Base-by-base conservation (phyloP, 2,888 invertebrate species). In the Smittia sp. region DNA sequence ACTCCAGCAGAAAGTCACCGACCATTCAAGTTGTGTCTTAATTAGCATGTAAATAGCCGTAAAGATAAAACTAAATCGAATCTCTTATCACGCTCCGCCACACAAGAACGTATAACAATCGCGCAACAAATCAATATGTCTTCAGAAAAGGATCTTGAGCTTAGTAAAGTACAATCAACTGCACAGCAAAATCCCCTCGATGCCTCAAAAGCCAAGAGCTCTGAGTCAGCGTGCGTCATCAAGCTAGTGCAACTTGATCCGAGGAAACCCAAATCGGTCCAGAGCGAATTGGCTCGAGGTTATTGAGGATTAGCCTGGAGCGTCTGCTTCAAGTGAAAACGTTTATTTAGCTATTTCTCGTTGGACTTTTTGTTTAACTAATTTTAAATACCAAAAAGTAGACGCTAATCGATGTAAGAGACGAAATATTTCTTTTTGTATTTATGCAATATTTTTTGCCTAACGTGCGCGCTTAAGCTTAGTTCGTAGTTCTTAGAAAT, bases 301-400 rank as follows among this genome's bases (percentile, higher is more conserved):
- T n/a, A n/a, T n/a, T n/a, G n/a, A n/a, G n/a, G n/a, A n/a, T n/a
- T n/a, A n/a, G n/a, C n/a, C n/a, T n/a, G n/a, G n/a, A n/a, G n/a
- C n/a, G n/a, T n/a, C n/a, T 32, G 32, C 9, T 46, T 46, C n/a
- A 46, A 3, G 15, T 11, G 3, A n/a, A 46, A 11, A 46, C n/a
- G 46, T 46, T 46, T 46, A 11, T 46, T 46, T 46, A 46, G 15
- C 15, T 18, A 58, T 22, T 18, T n/a, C 13, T 58, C 22, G 58
- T 58, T 58, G 58, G 58, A 69, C 25, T 20, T 41, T 46, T 22
- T 46, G 41, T 15, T 69, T 69, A 69, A 52, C 25, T 54, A 52
- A 41, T 67, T 66, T 67, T 52, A 41, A 54, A 69, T 69, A 69
- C 69, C 69, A 69, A 69, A 69, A 52, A 69, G 20, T 69, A 69